Conservation (phyloP, 2,113 vertebrate species). For the Myotis lucifugus region DNA sequence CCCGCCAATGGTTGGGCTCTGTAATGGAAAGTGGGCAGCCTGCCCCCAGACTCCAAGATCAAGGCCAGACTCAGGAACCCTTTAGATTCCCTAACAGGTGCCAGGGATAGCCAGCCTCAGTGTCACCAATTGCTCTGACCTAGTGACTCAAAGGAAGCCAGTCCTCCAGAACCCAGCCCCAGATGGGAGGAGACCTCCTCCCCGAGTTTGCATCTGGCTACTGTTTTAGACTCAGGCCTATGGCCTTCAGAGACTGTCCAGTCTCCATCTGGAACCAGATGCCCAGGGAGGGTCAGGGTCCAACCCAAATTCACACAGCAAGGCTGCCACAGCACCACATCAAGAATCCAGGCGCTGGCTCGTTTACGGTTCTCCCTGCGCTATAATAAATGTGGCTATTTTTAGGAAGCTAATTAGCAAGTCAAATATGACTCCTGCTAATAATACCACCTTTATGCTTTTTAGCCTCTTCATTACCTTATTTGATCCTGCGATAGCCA, state of each 20-base stretch:
- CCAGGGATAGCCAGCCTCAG: neutral
- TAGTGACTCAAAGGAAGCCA: constrained; percentile 41
- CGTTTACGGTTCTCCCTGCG: constrained; percentile 62
- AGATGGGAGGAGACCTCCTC: neutral
- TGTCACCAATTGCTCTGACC: neutral
- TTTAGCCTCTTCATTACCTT: constrained; percentile 71
- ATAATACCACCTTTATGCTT: constrained; percentile 78
- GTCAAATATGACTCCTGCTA: constrained; percentile 78
- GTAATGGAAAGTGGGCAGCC: neutral
- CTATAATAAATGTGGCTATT: constrained; percentile 71
- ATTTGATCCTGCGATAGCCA: constrained; percentile 64
- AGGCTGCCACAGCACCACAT: neutral
- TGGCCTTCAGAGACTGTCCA: neutral
- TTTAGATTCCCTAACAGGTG: neutral
- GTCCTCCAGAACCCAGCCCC: neutral
- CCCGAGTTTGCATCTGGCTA: neutral
- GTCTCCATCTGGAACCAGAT: neutral
- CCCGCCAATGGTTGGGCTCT: neutral
- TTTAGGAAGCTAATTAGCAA: constrained; percentile 79
- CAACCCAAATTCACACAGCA: constrained; percentile 59
- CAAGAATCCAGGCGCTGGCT: constrained; percentile 56
- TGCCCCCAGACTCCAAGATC: neutral
- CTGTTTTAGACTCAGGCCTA: neutral
- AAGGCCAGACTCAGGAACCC: neutral
- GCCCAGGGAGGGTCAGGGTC: constrained; percentile 51